These are phyloP conservation scores for Heliconius nattereri DNA, from an alignment of 1,140 invertebrate genomes.

Conservation along the genomic window DNA sequence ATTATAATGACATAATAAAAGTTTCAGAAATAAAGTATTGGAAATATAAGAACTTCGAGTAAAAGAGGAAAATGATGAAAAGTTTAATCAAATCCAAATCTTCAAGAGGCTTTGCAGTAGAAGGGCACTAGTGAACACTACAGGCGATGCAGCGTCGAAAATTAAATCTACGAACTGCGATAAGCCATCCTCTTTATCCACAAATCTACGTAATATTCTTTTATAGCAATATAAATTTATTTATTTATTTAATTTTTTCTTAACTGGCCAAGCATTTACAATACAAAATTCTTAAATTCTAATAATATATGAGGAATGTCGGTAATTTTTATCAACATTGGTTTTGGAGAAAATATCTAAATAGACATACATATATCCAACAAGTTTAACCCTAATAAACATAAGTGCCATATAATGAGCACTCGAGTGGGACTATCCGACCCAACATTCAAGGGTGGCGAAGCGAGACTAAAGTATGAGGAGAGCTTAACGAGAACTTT, in stretches of 20 bases:
- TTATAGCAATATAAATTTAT: no score
- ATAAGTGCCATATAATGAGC: conserved; percentile 9
- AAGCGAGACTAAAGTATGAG: not conserved
- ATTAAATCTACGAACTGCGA: not conserved
- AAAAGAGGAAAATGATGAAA: not conserved
- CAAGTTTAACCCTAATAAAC: conserved; percentile 10
- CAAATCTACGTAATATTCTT: no score
- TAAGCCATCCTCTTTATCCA: not conserved
- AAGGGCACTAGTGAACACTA: not conserved
- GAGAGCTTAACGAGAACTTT: not conserved
- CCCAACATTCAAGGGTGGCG: not conserved
- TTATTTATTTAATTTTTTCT: no score
- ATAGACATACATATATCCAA: not conserved
- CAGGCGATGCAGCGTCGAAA: not conserved
- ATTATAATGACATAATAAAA: no score
- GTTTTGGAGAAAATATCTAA: no score
- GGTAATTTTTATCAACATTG: no score
- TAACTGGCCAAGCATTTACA: no score
- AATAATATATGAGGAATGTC: no score
- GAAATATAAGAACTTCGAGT: not conserved
- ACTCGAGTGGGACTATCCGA: conserved; percentile 11
- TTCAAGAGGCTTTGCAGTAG: not conserved
- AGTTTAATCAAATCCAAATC: not conserved
- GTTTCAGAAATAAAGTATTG: not conserved
- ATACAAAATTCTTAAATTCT: no score